phyloP scores from a whole-genome alignment of 2,113 vertebrate species.

The Aplodontia rufa region DNA sequence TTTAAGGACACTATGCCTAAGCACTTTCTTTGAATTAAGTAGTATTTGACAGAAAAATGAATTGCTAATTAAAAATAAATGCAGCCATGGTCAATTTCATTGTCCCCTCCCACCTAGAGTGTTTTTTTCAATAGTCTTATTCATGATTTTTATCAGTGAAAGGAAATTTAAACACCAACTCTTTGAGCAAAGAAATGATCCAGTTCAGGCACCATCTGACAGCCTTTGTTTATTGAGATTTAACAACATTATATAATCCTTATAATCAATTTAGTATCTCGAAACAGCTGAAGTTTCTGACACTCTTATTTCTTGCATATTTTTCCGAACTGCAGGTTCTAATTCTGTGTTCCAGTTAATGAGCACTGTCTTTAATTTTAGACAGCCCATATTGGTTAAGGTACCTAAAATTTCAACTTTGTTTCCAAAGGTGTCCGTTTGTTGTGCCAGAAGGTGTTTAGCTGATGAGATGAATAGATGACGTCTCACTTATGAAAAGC shows the following conservation, averaged over 20 bases:
- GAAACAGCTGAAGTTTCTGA: constrained; percentile 71
- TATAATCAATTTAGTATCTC: constrained; percentile 76
- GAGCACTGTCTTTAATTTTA: constrained; percentile 76
- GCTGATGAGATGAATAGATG: constrained; percentile 68
- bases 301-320: constrained; percentile 68
- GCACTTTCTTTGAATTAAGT: constrained; percentile 58
- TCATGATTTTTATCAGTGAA: constrained; percentile 76
- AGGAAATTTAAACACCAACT: constrained; percentile 73
- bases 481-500: constrained; percentile 55
- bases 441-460: constrained; percentile 71
- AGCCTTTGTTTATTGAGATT: constrained; percentile 79
- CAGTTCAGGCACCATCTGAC: constrained; percentile 74
- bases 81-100: constrained; percentile 63
- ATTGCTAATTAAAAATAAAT: constrained; percentile 62
- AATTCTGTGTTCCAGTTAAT: constrained; percentile 75
- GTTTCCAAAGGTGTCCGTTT: constrained; percentile 69
- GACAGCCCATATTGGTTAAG: constrained; percentile 60
- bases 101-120: constrained; percentile 71
- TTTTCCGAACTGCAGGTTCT: constrained; percentile 74
- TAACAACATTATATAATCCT: constrained; percentile 75
- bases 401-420: constrained; percentile 54
- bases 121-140: constrained; percentile 78
- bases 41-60: constrained; percentile 54
- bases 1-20: constrained; percentile 8
- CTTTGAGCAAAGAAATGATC: constrained; percentile 71